Evolutionary conservation across 2,888 invertebrate species (phyloP), one percentile per base, ranked within the genome.

Genomic region (Phortica okadai): DNA sequence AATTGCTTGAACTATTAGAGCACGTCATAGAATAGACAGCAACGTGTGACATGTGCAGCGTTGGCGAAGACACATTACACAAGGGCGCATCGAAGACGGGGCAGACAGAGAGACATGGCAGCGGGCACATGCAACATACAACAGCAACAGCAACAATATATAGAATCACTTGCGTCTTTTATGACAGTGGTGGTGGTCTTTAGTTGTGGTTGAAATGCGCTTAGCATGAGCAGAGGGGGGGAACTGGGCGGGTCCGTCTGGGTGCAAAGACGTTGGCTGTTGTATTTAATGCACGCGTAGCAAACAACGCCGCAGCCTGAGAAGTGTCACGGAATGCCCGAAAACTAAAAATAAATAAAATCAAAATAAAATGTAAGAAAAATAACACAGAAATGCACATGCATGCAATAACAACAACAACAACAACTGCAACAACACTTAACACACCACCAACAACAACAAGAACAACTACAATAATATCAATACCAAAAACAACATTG

Each of bases 21-120:
- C 45, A 45, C 54, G 25, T 54, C 42, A 66, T 45, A 62, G 44
- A 59, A 16, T 41, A 33, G 66, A 54, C 74, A 66, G 64, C 70
- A 72, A 33, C 70, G 56, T 72, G 70, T 54, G 54, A 72, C 54
- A 70, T 70, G 70, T 70, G 70, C 54, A 70, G 54, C 70, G 44
- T 33, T 6, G 54, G 54, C 70, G 54, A 44, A 54, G 70, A 70
- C 50, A 70, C 11, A 54, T 11, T 8, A 25, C 25, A 25, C 10
- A 62, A 10, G 25, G 10, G 16, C 21, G 21, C 10, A 62, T 21
- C 16, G 41, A 33, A 33, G 16, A 56, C 7, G 42, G 66, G 33
- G 11, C 41, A 41, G 42, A 14, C 14, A 42, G 41, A 41, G 14
- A 14, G 66, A 54, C 56, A 14, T 72, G 56, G 70, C 14, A 54